Conservation (phyloP, 1,140 invertebrate species). For the Platyscapa corneri region DNA sequence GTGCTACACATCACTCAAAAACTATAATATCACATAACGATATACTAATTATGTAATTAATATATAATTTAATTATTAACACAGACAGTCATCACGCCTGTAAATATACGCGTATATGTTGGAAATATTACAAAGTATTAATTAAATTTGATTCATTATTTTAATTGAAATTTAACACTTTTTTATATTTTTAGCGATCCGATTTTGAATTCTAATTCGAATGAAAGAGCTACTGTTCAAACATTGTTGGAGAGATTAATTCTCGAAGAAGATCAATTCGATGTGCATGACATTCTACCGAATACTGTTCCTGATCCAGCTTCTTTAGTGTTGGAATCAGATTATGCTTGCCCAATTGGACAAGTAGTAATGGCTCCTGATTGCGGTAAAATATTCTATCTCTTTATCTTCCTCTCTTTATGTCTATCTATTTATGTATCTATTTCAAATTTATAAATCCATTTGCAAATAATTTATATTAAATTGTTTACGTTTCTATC, state of each 20-base stretch:
- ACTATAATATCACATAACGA: constrained; percentile 15
- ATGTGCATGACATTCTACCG: constrained; percentile 93
- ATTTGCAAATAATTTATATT: neutral
- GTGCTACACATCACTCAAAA: constrained; percentile 38
- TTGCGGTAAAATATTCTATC: constrained; percentile 80
- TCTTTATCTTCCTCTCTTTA: neutral
- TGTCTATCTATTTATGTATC: neutral
- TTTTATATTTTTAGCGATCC: constrained; percentile 83
- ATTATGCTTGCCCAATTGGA: constrained; percentile 93
- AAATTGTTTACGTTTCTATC: too few relatives aligned
- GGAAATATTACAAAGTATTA: neutral
- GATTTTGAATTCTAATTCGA: constrained; percentile 88
- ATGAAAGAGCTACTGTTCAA: constrained; percentile 89
- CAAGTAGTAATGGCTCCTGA: constrained; percentile 94
- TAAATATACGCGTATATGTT: constrained; percentile 61
- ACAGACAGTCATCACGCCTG: constrained; percentile 55
- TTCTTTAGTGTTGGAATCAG: constrained; percentile 88
- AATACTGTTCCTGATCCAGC: constrained; percentile 95
- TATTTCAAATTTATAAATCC: neutral
- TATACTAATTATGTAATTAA: constrained; percentile 36
- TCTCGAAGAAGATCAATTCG: constrained; percentile 93
- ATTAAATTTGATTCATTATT: neutral
- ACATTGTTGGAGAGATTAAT: constrained; percentile 89
- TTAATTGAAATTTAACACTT: neutral
- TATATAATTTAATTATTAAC: constrained; percentile 29